Evolutionary conservation across 2,888 invertebrate species (phyloP).

Genomic region (Ditylenchus weischeri): DNA sequence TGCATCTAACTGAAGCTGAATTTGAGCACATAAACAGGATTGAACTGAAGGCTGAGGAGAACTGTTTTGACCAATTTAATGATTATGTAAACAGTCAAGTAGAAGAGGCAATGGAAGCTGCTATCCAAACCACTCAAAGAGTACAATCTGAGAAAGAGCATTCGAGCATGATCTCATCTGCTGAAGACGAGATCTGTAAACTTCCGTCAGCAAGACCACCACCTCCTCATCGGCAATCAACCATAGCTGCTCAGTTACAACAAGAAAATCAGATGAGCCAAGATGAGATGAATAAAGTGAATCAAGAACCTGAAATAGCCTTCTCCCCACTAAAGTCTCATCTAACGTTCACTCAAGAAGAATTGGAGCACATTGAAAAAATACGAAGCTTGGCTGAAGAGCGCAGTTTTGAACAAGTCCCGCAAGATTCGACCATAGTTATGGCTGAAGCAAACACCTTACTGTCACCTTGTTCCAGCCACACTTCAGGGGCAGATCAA

Average conservation of each 20-base stretch:
- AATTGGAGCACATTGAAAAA: constrained; percentile 3
- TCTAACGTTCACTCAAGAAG: background rate
- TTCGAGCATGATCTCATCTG: too few relatives aligned
- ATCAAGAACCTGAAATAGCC: too few relatives aligned
- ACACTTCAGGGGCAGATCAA: constrained; percentile 12
- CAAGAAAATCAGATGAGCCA: too few relatives aligned
- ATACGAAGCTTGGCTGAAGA: background rate
- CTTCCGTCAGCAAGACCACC: too few relatives aligned
- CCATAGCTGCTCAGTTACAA: too few relatives aligned
- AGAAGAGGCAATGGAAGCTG: too few relatives aligned
- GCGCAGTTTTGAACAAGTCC: constrained; percentile 8
- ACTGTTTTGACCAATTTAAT: constrained; percentile 12
- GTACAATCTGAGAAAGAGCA: too few relatives aligned
- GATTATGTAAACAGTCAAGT: too few relatives aligned
- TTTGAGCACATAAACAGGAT: constrained; percentile 39
- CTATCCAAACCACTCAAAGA: too few relatives aligned
- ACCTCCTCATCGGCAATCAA: too few relatives aligned
- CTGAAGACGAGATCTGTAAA: too few relatives aligned
- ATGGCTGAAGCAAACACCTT: background rate
- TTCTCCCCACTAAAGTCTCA: background rate
- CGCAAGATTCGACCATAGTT: background rate
- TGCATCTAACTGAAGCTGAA: constrained; percentile 22
- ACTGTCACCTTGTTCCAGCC: constrained; percentile 1
- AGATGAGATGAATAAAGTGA: too few relatives aligned
- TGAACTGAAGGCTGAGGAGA: constrained; percentile 25